Percentiles rank a stretch among this genome's conserved stretches.
phyloP scores from a whole-genome alignment of 1,140 invertebrate genomes.

The Zeugodacus cucurbitae region DNA sequence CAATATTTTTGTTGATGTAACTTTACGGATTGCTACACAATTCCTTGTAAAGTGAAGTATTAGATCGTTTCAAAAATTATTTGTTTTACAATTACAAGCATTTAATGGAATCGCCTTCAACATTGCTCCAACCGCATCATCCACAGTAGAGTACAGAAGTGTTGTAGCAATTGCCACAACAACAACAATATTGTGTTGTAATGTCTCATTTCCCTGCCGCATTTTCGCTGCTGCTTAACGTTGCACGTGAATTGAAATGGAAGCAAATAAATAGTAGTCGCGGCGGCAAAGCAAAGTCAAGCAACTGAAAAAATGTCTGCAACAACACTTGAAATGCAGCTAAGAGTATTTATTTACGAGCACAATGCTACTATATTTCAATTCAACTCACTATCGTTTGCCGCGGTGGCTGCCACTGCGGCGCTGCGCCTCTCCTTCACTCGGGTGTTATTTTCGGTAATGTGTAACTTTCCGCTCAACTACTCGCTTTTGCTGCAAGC shows the following conservation, averaged over 20 bases:
- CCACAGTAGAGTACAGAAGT: not conserved
- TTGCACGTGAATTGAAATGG: not conserved
- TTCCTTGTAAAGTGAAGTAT: not conserved
- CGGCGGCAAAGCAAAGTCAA: not conserved
- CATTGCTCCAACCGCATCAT: no score
- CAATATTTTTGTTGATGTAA: not conserved
- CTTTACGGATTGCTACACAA: not conserved
- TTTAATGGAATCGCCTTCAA: no score
- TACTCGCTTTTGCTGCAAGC: not conserved
- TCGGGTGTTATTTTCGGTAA: conserved; percentile 15
- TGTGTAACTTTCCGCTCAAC: conserved; percentile 34
- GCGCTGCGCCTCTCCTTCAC: not conserved
- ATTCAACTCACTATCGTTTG: not conserved
- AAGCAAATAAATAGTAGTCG: not conserved
- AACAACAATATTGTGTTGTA: not conserved
- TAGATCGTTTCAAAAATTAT: not conserved
- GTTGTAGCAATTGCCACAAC: not conserved
- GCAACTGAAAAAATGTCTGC: conserved; percentile 2
- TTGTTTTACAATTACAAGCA: not conserved
- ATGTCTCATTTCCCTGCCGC: not conserved
- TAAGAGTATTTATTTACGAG: conserved; percentile 31
- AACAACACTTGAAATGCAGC: conserved; percentile 28
- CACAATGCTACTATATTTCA: not conserved
- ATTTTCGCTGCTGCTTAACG: conserved; percentile 27
- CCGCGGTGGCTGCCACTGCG: not conserved